Conservation (phyloP, 2,797 vertebrate species). For the Pangasius krempfi region DNA sequence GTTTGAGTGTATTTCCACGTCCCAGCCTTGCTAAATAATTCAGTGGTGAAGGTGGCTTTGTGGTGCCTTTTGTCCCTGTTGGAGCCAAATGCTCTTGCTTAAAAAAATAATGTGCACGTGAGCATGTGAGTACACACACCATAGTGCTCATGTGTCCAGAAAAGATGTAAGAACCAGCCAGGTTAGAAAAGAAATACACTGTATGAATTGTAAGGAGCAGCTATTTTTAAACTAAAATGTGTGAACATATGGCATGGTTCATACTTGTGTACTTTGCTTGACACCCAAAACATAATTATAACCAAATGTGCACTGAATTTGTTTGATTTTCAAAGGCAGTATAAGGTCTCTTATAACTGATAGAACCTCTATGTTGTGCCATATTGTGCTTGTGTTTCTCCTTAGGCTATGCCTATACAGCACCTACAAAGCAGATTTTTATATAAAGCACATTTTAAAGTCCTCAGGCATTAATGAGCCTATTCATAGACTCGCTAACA, state of each 20-base stretch:
- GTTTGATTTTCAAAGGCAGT: neutral
- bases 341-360: neutral
- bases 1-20: slow-evolving; percentile 60
- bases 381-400: neutral
- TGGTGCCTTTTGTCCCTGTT: slow-evolving; percentile 71
- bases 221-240: neutral
- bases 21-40: slow-evolving; percentile 71
- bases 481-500: neutral
- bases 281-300: neutral
- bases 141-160: slow-evolving; percentile 63
- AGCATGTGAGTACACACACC: slow-evolving; percentile 30
- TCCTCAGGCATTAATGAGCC: neutral
- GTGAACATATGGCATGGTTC: neutral
- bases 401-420: neutral
- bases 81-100: slow-evolving; percentile 75
- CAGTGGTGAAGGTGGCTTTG: slow-evolving; percentile 56
- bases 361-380: neutral
- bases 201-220: neutral
- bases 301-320: neutral
- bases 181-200: neutral
- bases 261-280: neutral
- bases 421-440: neutral
- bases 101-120: slow-evolving; percentile 71
- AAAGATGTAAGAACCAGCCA: neutral
- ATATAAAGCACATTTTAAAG: neutral